Conservation (phyloP, 1,140 invertebrate genomes). For the Eciton burchellii region DNA sequence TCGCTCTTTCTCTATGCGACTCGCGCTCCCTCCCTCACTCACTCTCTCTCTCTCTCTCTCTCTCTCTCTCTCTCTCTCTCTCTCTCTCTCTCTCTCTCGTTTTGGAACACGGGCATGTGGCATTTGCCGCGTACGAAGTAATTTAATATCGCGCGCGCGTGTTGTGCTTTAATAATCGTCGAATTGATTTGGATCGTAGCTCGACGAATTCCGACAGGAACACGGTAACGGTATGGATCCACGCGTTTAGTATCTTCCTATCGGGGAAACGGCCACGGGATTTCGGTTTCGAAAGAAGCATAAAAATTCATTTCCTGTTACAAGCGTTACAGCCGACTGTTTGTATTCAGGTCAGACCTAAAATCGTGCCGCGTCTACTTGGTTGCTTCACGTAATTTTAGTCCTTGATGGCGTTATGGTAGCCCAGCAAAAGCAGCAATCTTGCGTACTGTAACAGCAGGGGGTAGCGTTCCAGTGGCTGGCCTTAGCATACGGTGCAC, state of each 20-base stretch:
- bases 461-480: constrained; percentile 60
- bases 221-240: too few species aligned
- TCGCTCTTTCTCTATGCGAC: constrained; percentile 33
- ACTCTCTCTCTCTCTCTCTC: constrained; percentile 26
- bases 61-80: too few species aligned
- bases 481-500: constrained; percentile 52
- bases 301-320: background rate
- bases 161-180: too few species aligned
- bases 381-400: constrained; percentile 59
- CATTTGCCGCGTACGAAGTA: too few species aligned
- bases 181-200: too few species aligned
- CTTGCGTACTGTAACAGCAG: constrained; percentile 49
- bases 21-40: constrained; percentile 18
- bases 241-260: background rate
- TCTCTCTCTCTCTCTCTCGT: too few species aligned
- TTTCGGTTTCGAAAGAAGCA: background rate
- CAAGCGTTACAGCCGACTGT: background rate
- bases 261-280: background rate
- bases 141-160: too few species aligned
- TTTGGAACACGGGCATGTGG: too few species aligned
- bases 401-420: constrained; percentile 34
- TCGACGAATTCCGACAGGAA: too few species aligned
- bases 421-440: constrained; percentile 47
- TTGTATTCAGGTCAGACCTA: constrained; percentile 13
- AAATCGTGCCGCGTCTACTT: constrained; percentile 17